phyloP scores from a whole-genome alignment of 2,113 vertebrate genomes.

The Antigone vipio region DNA sequence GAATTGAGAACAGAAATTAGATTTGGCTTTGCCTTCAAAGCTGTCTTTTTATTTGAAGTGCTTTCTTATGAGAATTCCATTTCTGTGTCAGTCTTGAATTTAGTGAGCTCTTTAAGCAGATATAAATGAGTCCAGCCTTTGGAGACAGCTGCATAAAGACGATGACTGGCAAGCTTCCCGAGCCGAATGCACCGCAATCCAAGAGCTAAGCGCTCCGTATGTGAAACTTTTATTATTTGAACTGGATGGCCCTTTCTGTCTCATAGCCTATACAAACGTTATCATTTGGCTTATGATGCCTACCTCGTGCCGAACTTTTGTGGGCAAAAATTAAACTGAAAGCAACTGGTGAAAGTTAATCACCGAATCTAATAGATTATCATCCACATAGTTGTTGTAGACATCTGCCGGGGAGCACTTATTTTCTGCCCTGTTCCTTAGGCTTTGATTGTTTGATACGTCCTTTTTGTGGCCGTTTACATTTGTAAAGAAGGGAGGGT shows the following conservation, averaged over 20 bases:
- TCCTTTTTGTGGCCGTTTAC: background rate
- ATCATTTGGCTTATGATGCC: background rate
- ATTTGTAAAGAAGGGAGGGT: background rate
- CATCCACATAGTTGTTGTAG: background rate
- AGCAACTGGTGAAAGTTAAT: background rate
- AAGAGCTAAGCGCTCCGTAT: fast-evolving
- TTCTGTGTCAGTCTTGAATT: constrained; percentile 24
- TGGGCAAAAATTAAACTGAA: background rate
- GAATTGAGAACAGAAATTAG: background rate
- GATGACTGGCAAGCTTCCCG: background rate
- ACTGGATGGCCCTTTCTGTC: background rate
- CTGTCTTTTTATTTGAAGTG: constrained; percentile 41
- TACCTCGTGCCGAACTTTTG: background rate
- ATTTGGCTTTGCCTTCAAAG: constrained; percentile 48
- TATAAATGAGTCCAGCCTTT: background rate
- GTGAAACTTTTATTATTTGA: background rate
- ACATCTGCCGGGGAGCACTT: background rate
- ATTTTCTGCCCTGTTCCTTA: background rate
- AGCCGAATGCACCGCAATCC: background rate
- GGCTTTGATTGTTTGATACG: background rate
- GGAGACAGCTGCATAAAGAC: background rate
- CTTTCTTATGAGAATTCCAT: constrained; percentile 16
- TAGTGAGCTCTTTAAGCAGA: constrained; percentile 24
- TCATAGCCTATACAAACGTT: background rate
- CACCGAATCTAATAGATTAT: background rate